A percentile compares a stretch with the other conserved stretches of the same genome.
Evolutionary conservation across 2,797 vertebrate species (phyloP).

Genomic region (Enteromius afrohamiltoni): DNA sequence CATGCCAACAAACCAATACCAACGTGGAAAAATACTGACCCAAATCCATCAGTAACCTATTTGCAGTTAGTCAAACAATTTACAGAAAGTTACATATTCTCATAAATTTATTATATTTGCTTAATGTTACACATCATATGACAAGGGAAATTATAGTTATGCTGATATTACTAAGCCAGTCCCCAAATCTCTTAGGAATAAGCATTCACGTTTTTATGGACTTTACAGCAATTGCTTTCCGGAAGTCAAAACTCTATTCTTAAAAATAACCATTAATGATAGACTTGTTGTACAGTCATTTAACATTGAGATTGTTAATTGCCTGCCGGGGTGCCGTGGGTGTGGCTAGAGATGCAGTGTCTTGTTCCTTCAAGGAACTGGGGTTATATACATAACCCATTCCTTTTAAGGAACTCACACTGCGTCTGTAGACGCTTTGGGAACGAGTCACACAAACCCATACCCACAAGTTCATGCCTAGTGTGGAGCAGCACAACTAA

Average conservation of each 20-base stretch:
- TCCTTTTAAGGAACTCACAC: no score
- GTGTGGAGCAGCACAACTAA: no score
- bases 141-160: background rate
- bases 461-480: no score
- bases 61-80: background rate
- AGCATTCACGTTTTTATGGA: background rate
- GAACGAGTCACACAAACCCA: no score
- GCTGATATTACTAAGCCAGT: background rate
- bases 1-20: background rate
- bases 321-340: no score
- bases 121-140: background rate
- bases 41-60: background rate
- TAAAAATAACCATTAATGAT: background rate
- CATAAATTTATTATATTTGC: background rate
- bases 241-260: background rate
- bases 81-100: background rate
- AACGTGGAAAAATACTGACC: background rate
- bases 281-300: background rate
- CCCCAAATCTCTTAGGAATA: background rate
- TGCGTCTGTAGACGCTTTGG: no score
- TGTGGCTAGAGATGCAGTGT: no score
- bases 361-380: no score
- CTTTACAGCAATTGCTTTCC: background rate
- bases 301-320: background rate
- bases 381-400: no score